Evolutionary conservation across 2,113 vertebrate genomes (phyloP).

Genomic region (Strix uralensis): DNA sequence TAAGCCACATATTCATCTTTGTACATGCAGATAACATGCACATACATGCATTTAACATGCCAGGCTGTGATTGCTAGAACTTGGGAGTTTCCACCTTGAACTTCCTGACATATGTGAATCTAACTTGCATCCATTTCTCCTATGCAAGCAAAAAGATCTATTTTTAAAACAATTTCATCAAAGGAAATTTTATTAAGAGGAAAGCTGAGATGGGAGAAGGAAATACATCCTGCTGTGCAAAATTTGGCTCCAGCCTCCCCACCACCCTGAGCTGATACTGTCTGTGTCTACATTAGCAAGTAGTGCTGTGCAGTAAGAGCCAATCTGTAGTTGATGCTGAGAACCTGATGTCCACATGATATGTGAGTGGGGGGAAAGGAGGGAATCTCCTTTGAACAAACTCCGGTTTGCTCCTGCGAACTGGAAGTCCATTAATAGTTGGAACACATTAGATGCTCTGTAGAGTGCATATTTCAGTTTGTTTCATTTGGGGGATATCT

Average conservation of each 20-base stretch:
- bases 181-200: slow-evolving; percentile 6
- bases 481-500: neutral
- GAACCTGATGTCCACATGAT: neutral
- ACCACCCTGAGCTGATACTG: neutral
- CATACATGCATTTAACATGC: neutral
- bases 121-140: neutral
- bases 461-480: neutral
- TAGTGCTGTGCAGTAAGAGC: neutral
- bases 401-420: neutral
- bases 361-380: neutral
- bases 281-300: neutral
- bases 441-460: neutral
- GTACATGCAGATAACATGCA: neutral
- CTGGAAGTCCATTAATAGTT: neutral
- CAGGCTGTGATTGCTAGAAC: neutral
- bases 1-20: neutral
- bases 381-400: neutral
- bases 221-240: neutral
- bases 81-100: neutral
- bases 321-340: neutral
- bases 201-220: neutral
- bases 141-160: neutral
- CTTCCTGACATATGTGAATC: neutral
- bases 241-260: neutral
- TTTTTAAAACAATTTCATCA: neutral